These are phyloP conservation scores for Epizoanthus illoricatus DNA, from an alignment of 92 coral and sea anemone genomes.

Conservation along the genomic window DNA sequence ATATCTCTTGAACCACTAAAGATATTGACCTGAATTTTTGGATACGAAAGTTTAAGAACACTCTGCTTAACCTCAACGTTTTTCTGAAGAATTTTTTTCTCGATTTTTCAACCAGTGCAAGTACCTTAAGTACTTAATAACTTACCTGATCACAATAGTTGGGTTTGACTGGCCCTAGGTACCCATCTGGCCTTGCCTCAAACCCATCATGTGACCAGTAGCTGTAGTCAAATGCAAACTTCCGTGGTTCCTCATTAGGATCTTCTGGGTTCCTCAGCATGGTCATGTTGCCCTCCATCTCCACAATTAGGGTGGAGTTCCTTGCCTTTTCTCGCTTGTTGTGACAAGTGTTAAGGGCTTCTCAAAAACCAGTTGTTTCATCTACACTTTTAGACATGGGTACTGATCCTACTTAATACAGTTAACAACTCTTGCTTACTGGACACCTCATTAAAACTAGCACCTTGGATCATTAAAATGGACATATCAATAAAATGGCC, in stretches of 20 bases:
- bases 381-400: too few species aligned
- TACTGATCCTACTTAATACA: too few species aligned
- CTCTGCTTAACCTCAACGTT: too few species aligned
- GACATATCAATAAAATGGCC: too few species aligned
- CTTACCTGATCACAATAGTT: conserved; percentile 91
- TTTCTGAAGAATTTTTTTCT: too few species aligned
- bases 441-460: too few species aligned
- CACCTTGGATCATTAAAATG: too few species aligned
- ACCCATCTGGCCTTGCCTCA: conserved; percentile 77
- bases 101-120: too few species aligned
- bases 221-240: conserved; percentile 93
- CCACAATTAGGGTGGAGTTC: conserved; percentile 82
- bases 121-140: background rate
- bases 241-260: conserved; percentile 79
- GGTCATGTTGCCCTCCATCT: conserved; percentile 80
- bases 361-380: background rate
- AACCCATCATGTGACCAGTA: conserved; percentile 98
- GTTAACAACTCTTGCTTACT: too few species aligned
- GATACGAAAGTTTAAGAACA: too few species aligned
- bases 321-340: conserved; percentile 93
- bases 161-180: conserved; percentile 59
- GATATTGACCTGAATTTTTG: too few species aligned
- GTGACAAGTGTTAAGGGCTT: conserved; percentile 76
- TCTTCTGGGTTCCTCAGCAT: conserved; percentile 75
- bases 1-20: too few species aligned